These are phyloP conservation scores for Andrena camellia DNA, from an alignment of 2,888 invertebrate species.

Conservation along the genomic window DNA sequence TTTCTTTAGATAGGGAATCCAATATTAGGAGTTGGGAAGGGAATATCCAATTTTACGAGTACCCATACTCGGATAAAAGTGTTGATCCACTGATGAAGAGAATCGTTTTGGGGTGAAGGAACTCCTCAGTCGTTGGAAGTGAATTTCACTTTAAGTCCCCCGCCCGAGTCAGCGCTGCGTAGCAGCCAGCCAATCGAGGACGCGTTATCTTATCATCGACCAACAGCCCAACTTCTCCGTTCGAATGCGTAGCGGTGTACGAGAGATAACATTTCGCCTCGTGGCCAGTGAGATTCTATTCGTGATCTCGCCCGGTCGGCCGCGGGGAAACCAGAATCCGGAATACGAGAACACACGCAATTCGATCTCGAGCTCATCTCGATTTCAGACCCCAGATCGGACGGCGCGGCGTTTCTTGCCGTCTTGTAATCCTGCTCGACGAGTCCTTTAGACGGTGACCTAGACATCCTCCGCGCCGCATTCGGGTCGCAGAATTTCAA, in stretches of 20 bases:
- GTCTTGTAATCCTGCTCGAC: slow-evolving; percentile 33
- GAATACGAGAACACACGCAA: slow-evolving; percentile 66
- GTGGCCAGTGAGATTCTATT: slow-evolving; percentile 65
- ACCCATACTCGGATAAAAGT: too few relatives aligned
- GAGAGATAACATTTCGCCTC: slow-evolving; percentile 63
- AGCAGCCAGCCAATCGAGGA: slow-evolving; percentile 23
- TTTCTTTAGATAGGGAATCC: too few relatives aligned
- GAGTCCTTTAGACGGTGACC: slow-evolving; percentile 41
- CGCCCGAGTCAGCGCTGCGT: neutral
- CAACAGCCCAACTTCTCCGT: slow-evolving; percentile 44
- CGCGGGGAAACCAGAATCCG: slow-evolving; percentile 65
- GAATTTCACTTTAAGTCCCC: neutral
- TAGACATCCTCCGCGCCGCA: slow-evolving; percentile 27
- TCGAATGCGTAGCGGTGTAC: slow-evolving; percentile 35
- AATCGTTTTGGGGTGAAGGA: neutral
- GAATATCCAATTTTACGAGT: too few relatives aligned
- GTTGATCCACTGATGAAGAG: neutral
- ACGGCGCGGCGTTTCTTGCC: slow-evolving; percentile 26
- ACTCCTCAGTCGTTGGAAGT: neutral
- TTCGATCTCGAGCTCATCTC: slow-evolving; percentile 63
- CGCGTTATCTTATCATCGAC: slow-evolving; percentile 64
- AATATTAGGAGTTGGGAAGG: too few relatives aligned
- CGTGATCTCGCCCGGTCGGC: slow-evolving; percentile 46
- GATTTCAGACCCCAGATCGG: slow-evolving; percentile 59
- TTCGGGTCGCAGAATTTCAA: slow-evolving; percentile 8